Evolutionary conservation across 2,888 invertebrate genomes (phyloP).

Genomic region (Tiliacea aurago): DNA sequence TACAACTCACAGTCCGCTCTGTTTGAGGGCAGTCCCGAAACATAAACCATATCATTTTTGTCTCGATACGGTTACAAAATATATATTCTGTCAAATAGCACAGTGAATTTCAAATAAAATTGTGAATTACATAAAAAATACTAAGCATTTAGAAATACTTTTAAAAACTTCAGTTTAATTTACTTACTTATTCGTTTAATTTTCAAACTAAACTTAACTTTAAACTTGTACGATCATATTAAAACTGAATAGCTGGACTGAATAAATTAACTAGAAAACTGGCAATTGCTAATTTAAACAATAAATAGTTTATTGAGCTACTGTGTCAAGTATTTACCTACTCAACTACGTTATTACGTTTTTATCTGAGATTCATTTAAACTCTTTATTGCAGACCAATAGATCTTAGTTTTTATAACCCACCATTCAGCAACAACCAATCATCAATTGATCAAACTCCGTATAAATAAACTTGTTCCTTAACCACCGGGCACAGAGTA

Average conservation of each 20-base stretch:
- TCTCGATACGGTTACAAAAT: background rate
- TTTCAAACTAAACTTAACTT: constrained; percentile 7
- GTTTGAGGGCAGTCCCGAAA: background rate
- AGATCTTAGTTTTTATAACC: background rate
- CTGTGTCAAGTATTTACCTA: background rate
- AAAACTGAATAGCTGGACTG: background rate
- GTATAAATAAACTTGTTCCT: constrained; percentile 12
- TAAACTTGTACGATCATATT: constrained; percentile 1
- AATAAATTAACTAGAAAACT: background rate
- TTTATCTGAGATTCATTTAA: background rate
- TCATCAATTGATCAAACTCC: background rate
- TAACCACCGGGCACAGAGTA: background rate
- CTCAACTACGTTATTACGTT: background rate
- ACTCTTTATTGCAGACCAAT: background rate
- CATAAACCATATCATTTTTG: background rate
- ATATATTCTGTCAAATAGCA: background rate
- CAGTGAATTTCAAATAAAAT: background rate
- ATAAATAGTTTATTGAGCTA: background rate
- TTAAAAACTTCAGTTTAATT: background rate
- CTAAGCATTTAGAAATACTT: background rate
- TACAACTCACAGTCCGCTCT: no score
- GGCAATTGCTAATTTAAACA: background rate
- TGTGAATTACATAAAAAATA: background rate
- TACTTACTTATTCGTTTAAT: background rate
- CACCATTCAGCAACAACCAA: constrained; percentile 5